Evolutionary conservation across 37 sponge, comb jelly and placozoan species (phyloP).

Genomic region (Lycopodina hypogea): DNA sequence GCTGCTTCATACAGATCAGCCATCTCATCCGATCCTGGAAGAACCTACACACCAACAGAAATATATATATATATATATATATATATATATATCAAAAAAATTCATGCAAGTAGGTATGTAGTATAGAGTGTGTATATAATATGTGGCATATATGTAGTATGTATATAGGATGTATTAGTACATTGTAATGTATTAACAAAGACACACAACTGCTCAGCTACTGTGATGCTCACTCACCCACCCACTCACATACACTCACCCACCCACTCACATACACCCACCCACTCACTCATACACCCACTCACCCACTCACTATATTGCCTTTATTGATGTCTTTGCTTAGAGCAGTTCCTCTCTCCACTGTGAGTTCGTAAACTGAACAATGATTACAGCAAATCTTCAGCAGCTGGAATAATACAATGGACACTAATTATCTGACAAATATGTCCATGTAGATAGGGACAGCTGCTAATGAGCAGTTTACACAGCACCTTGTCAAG

Average conservation of each 20-base stretch:
- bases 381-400: conserved; percentile 57
- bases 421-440: background rate
- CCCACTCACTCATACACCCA: too few species aligned
- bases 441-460: background rate
- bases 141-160: too few species aligned
- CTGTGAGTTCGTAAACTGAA: conserved; percentile 82
- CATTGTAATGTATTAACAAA: background rate
- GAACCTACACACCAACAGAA: conserved; percentile 7
- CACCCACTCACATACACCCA: too few species aligned
- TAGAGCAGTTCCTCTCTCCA: conserved; percentile 73
- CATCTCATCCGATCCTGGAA: conserved; percentile 13
- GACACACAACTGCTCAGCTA: background rate
- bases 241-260: too few species aligned
- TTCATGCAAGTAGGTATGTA: too few species aligned
- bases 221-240: background rate
- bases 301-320: conserved; percentile 39
- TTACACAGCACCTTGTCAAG: background rate
- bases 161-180: too few species aligned
- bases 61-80: background rate
- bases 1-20: conserved; percentile 48
- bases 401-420: conserved; percentile 9
- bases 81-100: background rate
- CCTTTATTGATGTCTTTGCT: conserved; percentile 36
- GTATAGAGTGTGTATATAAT: too few species aligned
- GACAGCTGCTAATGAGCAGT: background rate